Base-by-base conservation (phyloP, 2,888 invertebrate species). In the Melieria omissa region DNA sequence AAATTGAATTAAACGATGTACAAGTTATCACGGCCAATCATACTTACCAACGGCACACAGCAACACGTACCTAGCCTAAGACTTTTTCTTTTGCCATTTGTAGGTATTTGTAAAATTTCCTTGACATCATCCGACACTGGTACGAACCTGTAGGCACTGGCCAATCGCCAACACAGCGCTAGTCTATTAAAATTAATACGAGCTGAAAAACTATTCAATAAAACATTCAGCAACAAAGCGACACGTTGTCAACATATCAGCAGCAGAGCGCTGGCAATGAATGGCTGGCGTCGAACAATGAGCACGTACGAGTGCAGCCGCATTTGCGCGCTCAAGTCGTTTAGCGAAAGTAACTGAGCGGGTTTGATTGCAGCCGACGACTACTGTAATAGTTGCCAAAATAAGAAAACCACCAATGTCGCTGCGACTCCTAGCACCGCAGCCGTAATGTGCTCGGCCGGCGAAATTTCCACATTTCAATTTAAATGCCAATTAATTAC, bases 261-360 rank as follows among this genome's bases (percentile, higher is more conserved):
- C 10, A 16, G 16, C 66, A 57, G 55, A 52, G 63, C 41, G 29
- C 63, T 46, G 54, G 7, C 67, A 58, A 41, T 14, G 29, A 16
- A 55, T 69, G 46, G 55, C 52, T 1, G n/a, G 29, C 46, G 44
- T 52, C 6, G 9, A 54, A 9, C 62, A 55, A 45, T 16, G 62
- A 67, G 14, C 16, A 58, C 42, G 14, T 55, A 9, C 16, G 7
- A 55, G 8, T 55, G 16, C 57, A 60, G 52, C 29, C 45, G 52
- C 60, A 44, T 60, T 60, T 49, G 54, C 63, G 63, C 46, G 42
- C 16, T 45, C 49, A 60, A 46, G 67, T 44, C 63, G 16, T 69
- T 80, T 80, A 83, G 83, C 83, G 83, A 83, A 83, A 83, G 83
- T 83, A 79, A 83, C 81, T 80, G 75, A 80, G 80, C 83, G 70